Percentiles rank a stretch among this genome's conserved stretches.
phyloP scores from a whole-genome alignment of 2,888 invertebrate species.

The Aphrophora alni region DNA sequence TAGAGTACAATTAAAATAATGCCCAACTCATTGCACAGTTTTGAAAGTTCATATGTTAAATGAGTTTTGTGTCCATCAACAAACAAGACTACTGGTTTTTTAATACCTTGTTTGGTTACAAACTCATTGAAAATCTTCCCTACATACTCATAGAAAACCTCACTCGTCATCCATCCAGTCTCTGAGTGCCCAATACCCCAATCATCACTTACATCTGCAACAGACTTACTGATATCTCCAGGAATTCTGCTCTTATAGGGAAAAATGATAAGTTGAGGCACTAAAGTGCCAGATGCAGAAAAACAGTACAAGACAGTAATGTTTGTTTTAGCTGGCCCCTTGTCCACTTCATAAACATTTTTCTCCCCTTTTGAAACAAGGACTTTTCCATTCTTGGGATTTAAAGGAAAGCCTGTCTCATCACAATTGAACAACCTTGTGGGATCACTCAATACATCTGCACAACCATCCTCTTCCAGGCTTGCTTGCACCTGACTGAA shows the following conservation, averaged over 20 bases:
- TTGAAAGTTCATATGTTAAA: constrained; percentile 46
- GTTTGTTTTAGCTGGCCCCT: constrained; percentile 12
- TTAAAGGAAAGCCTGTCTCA: constrained; percentile 48
- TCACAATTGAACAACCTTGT: constrained; percentile 54
- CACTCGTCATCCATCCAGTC: constrained; percentile 48
- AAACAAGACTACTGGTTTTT: constrained; percentile 47
- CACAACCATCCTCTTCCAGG: constrained; percentile 48
- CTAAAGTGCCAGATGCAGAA: not conserved
- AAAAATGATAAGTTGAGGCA: not conserved
- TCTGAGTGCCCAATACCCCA: constrained; percentile 57
- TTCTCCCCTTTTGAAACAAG: not conserved
- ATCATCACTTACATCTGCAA: constrained; percentile 28
- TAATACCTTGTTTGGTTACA: constrained; percentile 36
- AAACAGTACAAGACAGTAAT: not conserved
- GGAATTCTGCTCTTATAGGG: constrained; percentile 4
- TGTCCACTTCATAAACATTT: constrained; percentile 14
- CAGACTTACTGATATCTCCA: not conserved
- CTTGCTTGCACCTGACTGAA: constrained; percentile 52
- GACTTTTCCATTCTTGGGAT: constrained; percentile 7
- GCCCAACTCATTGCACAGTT: constrained; percentile 48
- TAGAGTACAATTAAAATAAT: constrained; percentile 43
- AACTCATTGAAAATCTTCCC: constrained; percentile 19
- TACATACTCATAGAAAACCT: constrained; percentile 44
- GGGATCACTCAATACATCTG: constrained; percentile 52
- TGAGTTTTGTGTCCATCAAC: constrained; percentile 49